A percentile compares a stretch with the other conserved stretches of the same genome.
Conservation (phyloP, 2,113 vertebrate genomes). For the Melanerpes aurifrons region DNA sequence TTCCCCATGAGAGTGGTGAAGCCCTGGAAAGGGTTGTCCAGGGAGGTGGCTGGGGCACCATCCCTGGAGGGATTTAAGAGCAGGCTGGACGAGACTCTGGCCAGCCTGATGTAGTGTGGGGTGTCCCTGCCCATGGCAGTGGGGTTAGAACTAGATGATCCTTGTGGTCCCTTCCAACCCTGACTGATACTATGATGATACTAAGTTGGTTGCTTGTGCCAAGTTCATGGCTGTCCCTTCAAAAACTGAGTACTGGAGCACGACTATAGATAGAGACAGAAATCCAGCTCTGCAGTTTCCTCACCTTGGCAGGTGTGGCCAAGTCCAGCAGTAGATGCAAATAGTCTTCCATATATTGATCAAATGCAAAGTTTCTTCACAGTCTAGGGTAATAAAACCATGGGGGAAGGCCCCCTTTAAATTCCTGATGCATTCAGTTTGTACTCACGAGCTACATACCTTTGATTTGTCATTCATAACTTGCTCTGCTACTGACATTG, state of each 20-base stretch:
- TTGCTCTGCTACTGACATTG: background rate
- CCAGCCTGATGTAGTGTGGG: too few species aligned
- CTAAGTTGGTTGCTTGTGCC: background rate
- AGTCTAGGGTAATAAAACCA: background rate
- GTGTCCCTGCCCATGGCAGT: too few species aligned
- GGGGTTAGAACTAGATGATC: too few species aligned
- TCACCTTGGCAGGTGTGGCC: background rate
- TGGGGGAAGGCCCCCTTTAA: background rate
- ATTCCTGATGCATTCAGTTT: background rate
- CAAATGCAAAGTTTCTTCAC: background rate
- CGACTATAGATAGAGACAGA: background rate
- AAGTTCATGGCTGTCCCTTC: background rate
- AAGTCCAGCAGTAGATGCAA: background rate
- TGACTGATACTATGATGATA: too few species aligned
- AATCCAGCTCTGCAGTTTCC: background rate
- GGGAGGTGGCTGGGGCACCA: too few species aligned
- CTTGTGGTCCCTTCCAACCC: too few species aligned
- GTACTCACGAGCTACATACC: background rate
- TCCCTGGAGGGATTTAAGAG: too few species aligned
- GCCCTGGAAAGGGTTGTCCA: too few species aligned
- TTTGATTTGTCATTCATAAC: background rate
- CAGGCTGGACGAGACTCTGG: too few species aligned
- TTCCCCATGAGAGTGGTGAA: too few species aligned
- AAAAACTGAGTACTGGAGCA: background rate
- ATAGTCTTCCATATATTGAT: background rate